Base-by-base conservation (phyloP, 2,113 vertebrate genomes). In the Microcebus ravelobensis region DNA sequence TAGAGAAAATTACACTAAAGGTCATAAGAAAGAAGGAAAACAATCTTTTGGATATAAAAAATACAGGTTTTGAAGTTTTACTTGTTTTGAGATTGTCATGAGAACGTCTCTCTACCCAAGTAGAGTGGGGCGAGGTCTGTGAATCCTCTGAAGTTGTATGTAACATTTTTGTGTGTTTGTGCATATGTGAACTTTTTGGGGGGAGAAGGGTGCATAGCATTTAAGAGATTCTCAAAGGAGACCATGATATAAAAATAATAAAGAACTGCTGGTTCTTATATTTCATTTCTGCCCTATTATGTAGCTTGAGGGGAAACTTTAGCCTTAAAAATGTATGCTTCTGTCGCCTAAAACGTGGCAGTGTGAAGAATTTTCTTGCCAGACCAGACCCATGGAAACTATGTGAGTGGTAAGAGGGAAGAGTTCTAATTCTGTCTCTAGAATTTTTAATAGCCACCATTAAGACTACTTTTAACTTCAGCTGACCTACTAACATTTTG, bases 391-490 rank as follows among this genome's bases (percentile, higher is more conserved):
- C 39, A 63, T 87, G 48, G 87, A 95, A 96, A 91, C 79, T 91
- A n/a, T 48, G 57, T 88, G 79, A 25, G 79, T 86, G 85, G 71
- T 91, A 82, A 73, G 90, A 95, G 48, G 63, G 80, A 91, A 96
- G 90, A 87, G 87, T 96, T 94, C 91, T 96, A 87, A 93, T 92
- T 97, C 68, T 82, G 83, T 91, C 74, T 89, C 31, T 50, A 96
- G 79, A 87, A 89, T 91, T 95, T 91, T 96, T 82, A 57, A 94
- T 95, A 96, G 73, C 95, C 73, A 86, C 67, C 36, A 42, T 74
- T 77, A 92, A 82, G 57, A 91, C 61, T 95, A 52, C 92, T 96
- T 97, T 95, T 97, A 87, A 97, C 57, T 96, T 96, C 50, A 97
- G 59, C 86, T 92, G 80, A 85, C 93, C 84, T 97, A 92, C 55